phyloP scores from a whole-genome alignment of 2,888 invertebrate genomes.

The Acanthoscelides obtectus region DNA sequence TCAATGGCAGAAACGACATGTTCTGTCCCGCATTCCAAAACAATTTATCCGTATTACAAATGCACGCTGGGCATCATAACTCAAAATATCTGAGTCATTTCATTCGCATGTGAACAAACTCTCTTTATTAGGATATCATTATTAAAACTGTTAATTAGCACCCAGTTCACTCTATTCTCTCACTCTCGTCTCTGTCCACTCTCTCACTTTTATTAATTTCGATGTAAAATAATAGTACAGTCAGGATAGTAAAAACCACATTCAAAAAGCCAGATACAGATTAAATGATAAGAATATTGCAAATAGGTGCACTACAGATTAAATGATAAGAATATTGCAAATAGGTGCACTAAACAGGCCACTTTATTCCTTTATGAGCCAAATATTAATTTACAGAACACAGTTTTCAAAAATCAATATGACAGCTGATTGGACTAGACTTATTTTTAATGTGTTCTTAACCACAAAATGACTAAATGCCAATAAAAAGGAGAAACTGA shows the following conservation, averaged over 20 bases:
- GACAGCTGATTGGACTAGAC: too few relatives aligned
- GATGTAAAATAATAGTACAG: not conserved
- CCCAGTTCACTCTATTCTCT: conserved; percentile 8
- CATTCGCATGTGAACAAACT: conserved; percentile 42
- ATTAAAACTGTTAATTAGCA: conserved; percentile 43
- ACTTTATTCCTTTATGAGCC: too few relatives aligned
- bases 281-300: too few relatives aligned
- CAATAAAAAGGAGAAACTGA: too few relatives aligned
- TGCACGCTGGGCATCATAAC: conserved; percentile 18
- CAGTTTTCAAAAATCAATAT: too few relatives aligned
- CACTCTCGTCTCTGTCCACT: conserved; percentile 9
- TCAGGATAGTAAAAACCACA: not conserved
- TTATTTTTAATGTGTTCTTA: too few relatives aligned
- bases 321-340: too few relatives aligned
- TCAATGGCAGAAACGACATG: conserved; percentile 4
- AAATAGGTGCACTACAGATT: too few relatives aligned
- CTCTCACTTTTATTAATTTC: conserved; percentile 5
- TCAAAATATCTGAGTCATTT: conserved; percentile 36
- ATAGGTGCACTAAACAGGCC: too few relatives aligned
- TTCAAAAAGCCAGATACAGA: too few relatives aligned
- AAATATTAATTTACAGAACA: too few relatives aligned
- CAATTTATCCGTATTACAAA: conserved; percentile 22
- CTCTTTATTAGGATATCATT: conserved; percentile 46
- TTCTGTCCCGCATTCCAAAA: conserved; percentile 13
- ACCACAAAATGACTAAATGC: too few relatives aligned